Conservation (phyloP, 2,888 invertebrate genomes). For the Celastrina argiolus region DNA sequence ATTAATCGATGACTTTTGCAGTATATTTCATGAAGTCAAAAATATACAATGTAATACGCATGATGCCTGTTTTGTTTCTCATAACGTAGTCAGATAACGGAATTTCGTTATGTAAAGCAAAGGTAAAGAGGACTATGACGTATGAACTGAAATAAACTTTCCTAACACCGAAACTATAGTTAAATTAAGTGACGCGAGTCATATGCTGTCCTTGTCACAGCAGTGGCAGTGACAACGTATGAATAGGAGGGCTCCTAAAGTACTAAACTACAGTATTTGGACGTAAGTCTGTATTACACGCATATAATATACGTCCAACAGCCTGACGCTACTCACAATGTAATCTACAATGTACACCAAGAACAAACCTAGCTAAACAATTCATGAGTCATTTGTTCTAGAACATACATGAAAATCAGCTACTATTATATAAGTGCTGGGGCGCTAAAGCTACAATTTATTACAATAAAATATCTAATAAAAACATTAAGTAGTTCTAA, state of each 20-base stretch:
- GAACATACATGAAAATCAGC: neutral
- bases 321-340: neutral
- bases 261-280: no score
- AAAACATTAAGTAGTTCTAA: neutral
- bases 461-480: neutral
- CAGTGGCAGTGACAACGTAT: no score
- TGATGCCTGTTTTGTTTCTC: neutral
- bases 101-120: neutral
- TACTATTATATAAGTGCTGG: neutral
- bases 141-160: neutral
- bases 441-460: neutral
- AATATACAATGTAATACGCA: neutral
- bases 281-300: neutral
- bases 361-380: neutral
- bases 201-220: no score
- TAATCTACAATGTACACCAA: constrained; percentile 9
- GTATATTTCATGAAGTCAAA: neutral
- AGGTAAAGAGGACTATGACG: neutral
- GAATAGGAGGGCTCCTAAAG: no score
- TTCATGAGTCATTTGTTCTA: neutral
- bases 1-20: no score
- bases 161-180: no score
- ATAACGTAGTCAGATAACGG: neutral
- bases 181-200: no score
- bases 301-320: neutral